Evolutionary conservation across 1,140 invertebrate species (phyloP).

Genomic region (Bombus polaris): DNA sequence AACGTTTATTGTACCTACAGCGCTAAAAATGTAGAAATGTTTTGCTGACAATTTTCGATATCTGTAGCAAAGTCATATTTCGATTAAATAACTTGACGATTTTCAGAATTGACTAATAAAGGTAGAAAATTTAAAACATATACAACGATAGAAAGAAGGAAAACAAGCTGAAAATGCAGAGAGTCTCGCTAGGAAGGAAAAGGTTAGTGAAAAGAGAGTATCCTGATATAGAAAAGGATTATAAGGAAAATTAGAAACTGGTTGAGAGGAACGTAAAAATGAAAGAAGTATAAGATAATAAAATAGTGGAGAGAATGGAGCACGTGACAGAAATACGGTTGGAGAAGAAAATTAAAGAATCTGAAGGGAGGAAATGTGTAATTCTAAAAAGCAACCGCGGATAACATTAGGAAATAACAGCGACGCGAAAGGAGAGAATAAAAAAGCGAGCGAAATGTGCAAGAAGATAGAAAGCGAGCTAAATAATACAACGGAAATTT

Average conservation of each 20-base stretch:
- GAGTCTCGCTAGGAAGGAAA: too few species aligned
- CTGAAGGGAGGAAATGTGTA: not conserved
- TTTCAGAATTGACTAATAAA: not conserved
- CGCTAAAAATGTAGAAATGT: not conserved
- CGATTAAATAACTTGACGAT: not conserved
- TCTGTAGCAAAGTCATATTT: too few species aligned
- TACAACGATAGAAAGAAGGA: too few species aligned
- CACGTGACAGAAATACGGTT: constrained; percentile 22
- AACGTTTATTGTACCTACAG: not conserved
- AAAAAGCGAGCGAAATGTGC: not conserved
- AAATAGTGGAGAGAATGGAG: not conserved
- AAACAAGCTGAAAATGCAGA: too few species aligned
- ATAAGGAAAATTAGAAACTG: constrained; percentile 30
- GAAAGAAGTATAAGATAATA: constrained; percentile 6
- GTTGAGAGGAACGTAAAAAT: not conserved
- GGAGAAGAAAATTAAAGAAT: constrained; percentile 29
- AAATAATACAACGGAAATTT: not conserved
- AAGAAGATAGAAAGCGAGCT: not conserved
- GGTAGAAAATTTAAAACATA: too few species aligned
- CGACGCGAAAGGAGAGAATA: constrained; percentile 1
- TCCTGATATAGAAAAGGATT: not conserved
- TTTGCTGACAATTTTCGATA: not conserved
- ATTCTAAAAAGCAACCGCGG: not conserved
- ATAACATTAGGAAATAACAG: constrained; percentile 3
- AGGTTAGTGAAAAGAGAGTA: not conserved